A percentile compares a stretch with the other conserved stretches of the same genome.
Evolutionary conservation across 2,888 invertebrate genomes (phyloP).

Genomic region (Odontocolon sp.): DNA sequence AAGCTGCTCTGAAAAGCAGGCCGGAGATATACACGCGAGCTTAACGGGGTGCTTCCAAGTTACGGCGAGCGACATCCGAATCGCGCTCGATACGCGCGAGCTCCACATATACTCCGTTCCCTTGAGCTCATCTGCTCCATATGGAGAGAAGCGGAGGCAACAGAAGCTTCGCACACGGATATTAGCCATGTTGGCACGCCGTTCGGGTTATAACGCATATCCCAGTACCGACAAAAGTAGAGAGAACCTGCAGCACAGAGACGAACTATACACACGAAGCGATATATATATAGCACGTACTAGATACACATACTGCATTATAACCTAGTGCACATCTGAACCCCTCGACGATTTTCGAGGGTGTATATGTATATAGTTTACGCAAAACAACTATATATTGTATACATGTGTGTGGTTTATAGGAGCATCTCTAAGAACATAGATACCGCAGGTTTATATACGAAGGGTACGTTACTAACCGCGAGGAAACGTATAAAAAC

Average conservation of each 20-base stretch:
- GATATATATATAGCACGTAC: no score
- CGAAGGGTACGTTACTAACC: no score
- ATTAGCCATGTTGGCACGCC: neutral
- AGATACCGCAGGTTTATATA: no score
- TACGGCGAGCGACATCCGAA: conserved; percentile 62
- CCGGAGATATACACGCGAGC: conserved; percentile 55
- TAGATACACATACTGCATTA: no score
- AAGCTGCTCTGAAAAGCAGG: conserved; percentile 28
- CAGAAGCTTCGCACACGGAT: neutral
- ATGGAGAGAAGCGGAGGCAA: neutral
- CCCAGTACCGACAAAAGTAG: neutral
- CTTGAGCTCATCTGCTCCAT: neutral
- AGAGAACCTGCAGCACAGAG: neutral
- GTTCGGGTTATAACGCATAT: no score
- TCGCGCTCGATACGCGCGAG: conserved; percentile 59
- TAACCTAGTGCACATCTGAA: no score
- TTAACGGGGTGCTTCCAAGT: conserved; percentile 62
- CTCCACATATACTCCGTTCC: conserved; percentile 10
- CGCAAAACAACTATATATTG: no score
- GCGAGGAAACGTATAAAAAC: no score
- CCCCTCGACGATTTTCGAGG: no score
- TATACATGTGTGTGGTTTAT: no score
- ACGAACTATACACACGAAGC: neutral
- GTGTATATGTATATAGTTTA: no score
- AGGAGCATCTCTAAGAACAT: no score